Evolutionary conservation across 2,888 invertebrate genomes (phyloP).

Genomic region (Camponotus fellah): DNA sequence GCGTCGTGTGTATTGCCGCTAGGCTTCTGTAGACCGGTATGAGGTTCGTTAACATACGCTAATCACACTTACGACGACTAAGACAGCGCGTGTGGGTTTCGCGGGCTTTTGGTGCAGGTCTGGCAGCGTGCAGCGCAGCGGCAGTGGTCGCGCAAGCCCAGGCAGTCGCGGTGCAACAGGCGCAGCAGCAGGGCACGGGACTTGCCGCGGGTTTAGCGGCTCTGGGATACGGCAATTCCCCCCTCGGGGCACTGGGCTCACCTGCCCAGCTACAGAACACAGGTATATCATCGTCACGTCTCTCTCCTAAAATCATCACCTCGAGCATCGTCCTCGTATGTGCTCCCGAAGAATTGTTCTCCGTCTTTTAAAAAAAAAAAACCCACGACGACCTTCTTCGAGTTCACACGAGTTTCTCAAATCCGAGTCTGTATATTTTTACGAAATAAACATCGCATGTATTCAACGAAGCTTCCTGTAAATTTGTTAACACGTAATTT

Average conservation of each 20-base stretch:
- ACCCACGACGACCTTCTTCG: not conserved
- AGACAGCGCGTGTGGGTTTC: constrained; percentile 80
- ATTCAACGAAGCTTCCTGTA: not conserved
- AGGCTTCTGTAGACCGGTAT: constrained; percentile 72
- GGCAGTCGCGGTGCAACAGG: constrained; percentile 85
- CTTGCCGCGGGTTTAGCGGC: constrained; percentile 85
- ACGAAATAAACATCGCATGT: not conserved
- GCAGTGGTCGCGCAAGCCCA: constrained; percentile 85
- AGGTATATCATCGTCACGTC: constrained; percentile 78
- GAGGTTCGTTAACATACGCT: constrained; percentile 69
- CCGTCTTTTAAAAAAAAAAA: not conserved
- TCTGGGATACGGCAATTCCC: constrained; percentile 85
- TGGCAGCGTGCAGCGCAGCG: constrained; percentile 88
- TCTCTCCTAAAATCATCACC: not conserved
- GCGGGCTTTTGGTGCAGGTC: constrained; percentile 87
- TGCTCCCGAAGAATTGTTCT: constrained; percentile 2
- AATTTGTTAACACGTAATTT: not conserved
- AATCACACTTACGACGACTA: constrained; percentile 75
- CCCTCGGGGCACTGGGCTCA: constrained; percentile 85
- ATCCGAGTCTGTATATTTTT: not conserved
- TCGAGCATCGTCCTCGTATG: not conserved
- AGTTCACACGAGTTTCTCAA: not conserved
- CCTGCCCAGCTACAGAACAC: constrained; percentile 85
- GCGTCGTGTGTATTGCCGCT: constrained; percentile 43
- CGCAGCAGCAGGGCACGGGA: constrained; percentile 85